Percentiles rank a stretch among this genome's conserved stretches.
Conservation (phyloP, 2,113 vertebrate genomes). For the Anthoscopus minutus region DNA sequence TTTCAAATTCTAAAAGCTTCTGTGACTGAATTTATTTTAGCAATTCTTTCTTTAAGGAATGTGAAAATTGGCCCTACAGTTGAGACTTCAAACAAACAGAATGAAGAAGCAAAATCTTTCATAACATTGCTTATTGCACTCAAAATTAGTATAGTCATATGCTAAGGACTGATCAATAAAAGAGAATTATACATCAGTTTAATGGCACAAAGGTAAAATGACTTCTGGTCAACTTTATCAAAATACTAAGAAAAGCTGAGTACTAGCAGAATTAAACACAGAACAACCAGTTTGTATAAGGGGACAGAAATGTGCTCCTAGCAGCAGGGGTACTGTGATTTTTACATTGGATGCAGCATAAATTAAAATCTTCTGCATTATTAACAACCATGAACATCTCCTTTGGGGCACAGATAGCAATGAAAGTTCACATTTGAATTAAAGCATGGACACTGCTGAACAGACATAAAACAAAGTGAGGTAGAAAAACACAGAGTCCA, state of each 20-base stretch:
- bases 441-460: background rate
- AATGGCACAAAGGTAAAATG: slow-evolving; percentile 25
- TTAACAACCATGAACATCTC: slow-evolving; percentile 10
- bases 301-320: background rate
- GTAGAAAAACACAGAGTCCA: background rate
- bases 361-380: slow-evolving; percentile 52
- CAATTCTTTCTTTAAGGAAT: slow-evolving; percentile 65
- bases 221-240: slow-evolving; percentile 30
- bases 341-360: slow-evolving; percentile 17
- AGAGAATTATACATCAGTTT: slow-evolving; percentile 19
- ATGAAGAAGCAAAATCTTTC: slow-evolving; percentile 30
- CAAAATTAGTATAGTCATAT: background rate
- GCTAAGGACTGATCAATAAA: background rate
- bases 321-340: background rate
- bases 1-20: slow-evolving; percentile 74
- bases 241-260: background rate
- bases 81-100: slow-evolving; percentile 58
- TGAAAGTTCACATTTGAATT: slow-evolving; percentile 45
- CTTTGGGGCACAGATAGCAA: background rate
- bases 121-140: slow-evolving; percentile 30
- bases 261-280: background rate
- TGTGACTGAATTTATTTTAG: slow-evolving; percentile 66
- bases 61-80: slow-evolving; percentile 59
- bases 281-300: background rate
- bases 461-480: background rate